Conservation (phyloP, 2,113 vertebrate species). For the Mobula hypostoma region DNA sequence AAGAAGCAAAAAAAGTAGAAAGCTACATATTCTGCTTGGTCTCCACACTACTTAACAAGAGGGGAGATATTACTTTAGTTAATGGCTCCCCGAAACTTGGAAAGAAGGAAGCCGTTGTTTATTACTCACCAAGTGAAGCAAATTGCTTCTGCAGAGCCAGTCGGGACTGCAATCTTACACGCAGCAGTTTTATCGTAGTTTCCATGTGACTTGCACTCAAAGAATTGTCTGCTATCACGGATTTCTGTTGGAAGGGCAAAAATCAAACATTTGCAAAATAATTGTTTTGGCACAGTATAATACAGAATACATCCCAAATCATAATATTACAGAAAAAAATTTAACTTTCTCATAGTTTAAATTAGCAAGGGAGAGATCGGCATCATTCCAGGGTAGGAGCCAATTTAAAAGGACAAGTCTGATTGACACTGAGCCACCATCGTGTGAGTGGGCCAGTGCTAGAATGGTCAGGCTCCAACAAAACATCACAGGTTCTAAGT, state of each 20-base stretch:
- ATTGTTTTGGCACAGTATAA: no score
- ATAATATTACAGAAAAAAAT: neutral
- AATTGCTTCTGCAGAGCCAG: conserved; percentile 91
- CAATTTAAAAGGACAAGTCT: no score
- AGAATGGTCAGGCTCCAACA: no score
- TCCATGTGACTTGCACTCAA: conserved; percentile 96
- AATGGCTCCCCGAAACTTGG: neutral
- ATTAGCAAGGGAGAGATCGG: no score
- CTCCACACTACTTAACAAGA: neutral
- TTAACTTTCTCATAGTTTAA: neutral
- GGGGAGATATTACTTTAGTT: neutral
- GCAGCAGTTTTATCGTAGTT: conserved; percentile 81
- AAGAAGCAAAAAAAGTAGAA: neutral
- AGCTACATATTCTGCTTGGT: neutral
- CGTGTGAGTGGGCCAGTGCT: no score
- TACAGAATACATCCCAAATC: neutral
- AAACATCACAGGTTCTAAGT: no score
- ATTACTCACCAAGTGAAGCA: conserved; percentile 73
- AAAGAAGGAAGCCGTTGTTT: neutral
- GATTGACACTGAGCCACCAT: no score
- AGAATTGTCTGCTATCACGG: conserved; percentile 61
- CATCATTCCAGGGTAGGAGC: no score
- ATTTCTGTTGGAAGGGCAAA: conserved; percentile 47
- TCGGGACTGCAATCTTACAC: conserved; percentile 76
- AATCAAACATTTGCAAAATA: neutral